Conservation (phyloP, 2,797 vertebrate species). For the Tarsius wallacei region DNA sequence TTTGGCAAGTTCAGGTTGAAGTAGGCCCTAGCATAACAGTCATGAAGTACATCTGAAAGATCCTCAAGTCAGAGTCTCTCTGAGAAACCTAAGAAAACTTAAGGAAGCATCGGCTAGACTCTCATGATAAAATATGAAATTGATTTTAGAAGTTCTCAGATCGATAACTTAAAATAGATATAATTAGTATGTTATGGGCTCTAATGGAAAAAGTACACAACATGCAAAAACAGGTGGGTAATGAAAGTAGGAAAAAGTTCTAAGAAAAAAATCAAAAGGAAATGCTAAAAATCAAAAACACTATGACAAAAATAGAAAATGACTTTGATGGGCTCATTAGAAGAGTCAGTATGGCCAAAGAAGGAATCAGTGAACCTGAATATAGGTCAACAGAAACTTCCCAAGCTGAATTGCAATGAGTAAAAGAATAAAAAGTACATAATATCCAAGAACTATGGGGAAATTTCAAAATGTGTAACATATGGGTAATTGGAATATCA, state of each 20-base stretch:
- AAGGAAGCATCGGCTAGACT: not conserved
- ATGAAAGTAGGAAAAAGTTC: no score
- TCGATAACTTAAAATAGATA: not conserved
- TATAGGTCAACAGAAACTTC: not conserved
- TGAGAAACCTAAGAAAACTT: not conserved
- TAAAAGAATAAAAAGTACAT: not conserved
- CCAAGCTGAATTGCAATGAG: not conserved
- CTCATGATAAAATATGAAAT: not conserved
- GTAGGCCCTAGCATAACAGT: constrained; percentile 22
- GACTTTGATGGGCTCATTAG: not conserved
- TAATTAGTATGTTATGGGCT: not conserved
- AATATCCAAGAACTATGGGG: not conserved
- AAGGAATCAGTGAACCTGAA: not conserved
- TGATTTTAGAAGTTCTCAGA: not conserved
- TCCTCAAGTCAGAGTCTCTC: not conserved
- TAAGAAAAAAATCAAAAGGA: no score
- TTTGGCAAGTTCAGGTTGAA: constrained; percentile 78
- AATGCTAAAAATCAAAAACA: not conserved
- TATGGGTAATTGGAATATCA: not conserved
- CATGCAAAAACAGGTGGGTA: not conserved
- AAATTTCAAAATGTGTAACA: not conserved
- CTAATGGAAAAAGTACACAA: not conserved
- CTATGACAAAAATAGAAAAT: not conserved
- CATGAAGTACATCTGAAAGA: not conserved
- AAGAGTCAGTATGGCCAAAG: not conserved